Conservation (phyloP, 2,888 invertebrate species). For the Charanyca ferruginea region DNA sequence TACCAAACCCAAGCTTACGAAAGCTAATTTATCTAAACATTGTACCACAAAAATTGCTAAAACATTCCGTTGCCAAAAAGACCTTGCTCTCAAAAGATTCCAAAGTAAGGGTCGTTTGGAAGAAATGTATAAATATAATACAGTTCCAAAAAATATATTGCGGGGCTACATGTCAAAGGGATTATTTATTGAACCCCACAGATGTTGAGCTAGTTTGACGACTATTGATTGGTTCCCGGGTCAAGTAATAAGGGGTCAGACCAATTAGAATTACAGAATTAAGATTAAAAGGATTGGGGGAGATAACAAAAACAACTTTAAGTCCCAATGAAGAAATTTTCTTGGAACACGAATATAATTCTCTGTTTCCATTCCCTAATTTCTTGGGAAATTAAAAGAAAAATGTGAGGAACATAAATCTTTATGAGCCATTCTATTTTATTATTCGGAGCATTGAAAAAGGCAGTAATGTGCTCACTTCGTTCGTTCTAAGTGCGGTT, state of each 20-base stretch:
- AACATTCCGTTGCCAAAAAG: constrained; percentile 22
- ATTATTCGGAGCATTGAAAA: constrained; percentile 55
- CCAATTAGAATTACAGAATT: constrained; percentile 63
- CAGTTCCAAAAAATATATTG: constrained; percentile 49
- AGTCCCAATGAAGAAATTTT: constrained; percentile 40
- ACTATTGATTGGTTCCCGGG: constrained; percentile 50
- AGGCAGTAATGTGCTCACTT: constrained; percentile 40
- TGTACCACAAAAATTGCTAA: constrained; percentile 29
- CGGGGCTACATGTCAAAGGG: constrained; percentile 45
- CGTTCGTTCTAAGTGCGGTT: constrained; percentile 33
- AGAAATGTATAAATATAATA: constrained; percentile 40
- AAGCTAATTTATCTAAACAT: constrained; percentile 40
- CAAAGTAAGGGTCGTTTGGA: constrained; percentile 29
- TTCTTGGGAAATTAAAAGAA: constrained; percentile 56
- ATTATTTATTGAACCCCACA: constrained; percentile 55
- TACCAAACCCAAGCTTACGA: constrained; percentile 6
- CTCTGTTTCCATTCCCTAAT: constrained; percentile 36
- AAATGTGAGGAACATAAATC: constrained; percentile 54
- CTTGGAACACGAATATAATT: constrained; percentile 26
- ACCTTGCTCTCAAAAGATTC: constrained; percentile 31
- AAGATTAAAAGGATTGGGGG: constrained; percentile 49
- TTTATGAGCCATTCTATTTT: constrained; percentile 57
- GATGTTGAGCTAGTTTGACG: constrained; percentile 54
- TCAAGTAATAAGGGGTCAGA: constrained; percentile 47
- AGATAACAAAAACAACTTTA: constrained; percentile 54